Percentiles rank a stretch among this genome's conserved stretches.
Conservation (phyloP, 30 jellyfish, hydroid and myxozoan genomes). For the Catostylus mosaicus region DNA sequence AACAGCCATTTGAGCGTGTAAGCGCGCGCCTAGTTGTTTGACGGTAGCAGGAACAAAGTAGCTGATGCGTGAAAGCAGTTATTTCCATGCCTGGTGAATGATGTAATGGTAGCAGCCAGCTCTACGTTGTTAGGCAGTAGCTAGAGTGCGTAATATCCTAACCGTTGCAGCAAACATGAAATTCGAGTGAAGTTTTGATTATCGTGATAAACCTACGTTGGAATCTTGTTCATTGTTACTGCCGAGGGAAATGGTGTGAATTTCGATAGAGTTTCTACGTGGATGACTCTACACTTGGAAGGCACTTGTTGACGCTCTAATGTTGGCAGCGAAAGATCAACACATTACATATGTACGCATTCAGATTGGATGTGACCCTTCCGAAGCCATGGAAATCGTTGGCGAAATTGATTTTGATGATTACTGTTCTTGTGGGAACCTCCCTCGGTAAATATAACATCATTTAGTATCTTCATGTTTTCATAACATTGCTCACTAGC, state of each 20-base stretch:
- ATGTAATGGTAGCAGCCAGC: constrained; percentile 64
- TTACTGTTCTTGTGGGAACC: constrained; percentile 37
- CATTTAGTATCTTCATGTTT: too few species aligned
- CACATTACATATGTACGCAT: constrained; percentile 62
- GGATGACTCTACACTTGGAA: constrained; percentile 47
- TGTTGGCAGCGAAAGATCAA: constrained; percentile 51
- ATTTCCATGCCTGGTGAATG: constrained; percentile 66
- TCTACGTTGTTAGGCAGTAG: constrained; percentile 23
- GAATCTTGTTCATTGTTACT: background rate
- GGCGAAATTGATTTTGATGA: constrained; percentile 34
- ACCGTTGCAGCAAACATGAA: background rate
- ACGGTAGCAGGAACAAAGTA: constrained; percentile 69
- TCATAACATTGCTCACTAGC: too few species aligned
- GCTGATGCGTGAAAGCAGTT: constrained; percentile 69
- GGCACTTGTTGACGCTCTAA: constrained; percentile 67
- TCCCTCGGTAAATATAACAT: constrained; percentile 7
- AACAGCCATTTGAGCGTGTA: constrained; percentile 75
- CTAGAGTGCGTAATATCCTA: constrained; percentile 12
- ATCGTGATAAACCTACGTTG: background rate
- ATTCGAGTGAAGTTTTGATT: background rate
- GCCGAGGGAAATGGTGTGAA: background rate
- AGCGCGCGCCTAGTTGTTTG: constrained; percentile 80
- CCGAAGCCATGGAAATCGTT: constrained; percentile 70
- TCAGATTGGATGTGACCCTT: constrained; percentile 43
- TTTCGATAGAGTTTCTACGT: constrained; percentile 6